These are phyloP conservation scores for Diadema setosum DNA, from an alignment of 35 echinoderm and acorn worm genomes.

Conservation along the genomic window DNA sequence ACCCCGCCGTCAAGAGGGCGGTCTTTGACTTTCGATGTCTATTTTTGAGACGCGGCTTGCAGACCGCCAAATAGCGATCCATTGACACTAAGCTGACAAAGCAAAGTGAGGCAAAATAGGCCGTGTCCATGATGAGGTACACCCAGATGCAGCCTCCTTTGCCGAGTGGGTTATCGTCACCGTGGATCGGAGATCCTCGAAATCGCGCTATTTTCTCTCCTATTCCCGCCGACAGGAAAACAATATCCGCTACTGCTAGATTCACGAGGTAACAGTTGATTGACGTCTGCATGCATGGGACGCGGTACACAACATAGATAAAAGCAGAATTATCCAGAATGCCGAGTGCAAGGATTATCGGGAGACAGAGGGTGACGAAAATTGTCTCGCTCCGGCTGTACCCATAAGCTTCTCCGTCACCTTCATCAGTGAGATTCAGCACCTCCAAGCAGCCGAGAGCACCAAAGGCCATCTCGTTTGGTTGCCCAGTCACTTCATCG, in stretches of 20 bases:
- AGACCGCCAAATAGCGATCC: constrained; percentile 81
- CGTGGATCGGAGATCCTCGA: constrained; percentile 21
- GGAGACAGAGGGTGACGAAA: constrained; percentile 42
- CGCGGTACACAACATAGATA: constrained; percentile 70
- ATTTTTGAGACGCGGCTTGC: constrained; percentile 50
- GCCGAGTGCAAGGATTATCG: constrained; percentile 41
- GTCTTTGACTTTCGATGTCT: constrained; percentile 24
- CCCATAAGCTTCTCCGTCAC: not conserved
- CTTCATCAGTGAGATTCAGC: not conserved
- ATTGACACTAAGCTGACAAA: constrained; percentile 79
- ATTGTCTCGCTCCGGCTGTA: constrained; percentile 33
- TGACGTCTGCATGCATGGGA: constrained; percentile 71
- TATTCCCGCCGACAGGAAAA: constrained; percentile 71
- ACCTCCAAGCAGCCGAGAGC: not conserved
- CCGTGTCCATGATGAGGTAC: constrained; percentile 54
- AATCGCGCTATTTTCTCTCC: constrained; percentile 66
- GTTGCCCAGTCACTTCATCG: not conserved
- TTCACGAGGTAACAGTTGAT: constrained; percentile 85
- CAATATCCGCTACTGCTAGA: constrained; percentile 73
- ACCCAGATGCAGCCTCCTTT: constrained; percentile 59
- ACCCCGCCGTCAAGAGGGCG: constrained; percentile 26
- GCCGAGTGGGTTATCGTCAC: constrained; percentile 55
- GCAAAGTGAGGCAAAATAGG: constrained; percentile 84
- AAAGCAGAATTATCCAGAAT: constrained; percentile 72
- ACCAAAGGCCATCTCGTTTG: not conserved